These are phyloP conservation scores for Neuroscelio doddi DNA, from an alignment of 2,888 invertebrate genomes.

Conservation along the genomic window DNA sequence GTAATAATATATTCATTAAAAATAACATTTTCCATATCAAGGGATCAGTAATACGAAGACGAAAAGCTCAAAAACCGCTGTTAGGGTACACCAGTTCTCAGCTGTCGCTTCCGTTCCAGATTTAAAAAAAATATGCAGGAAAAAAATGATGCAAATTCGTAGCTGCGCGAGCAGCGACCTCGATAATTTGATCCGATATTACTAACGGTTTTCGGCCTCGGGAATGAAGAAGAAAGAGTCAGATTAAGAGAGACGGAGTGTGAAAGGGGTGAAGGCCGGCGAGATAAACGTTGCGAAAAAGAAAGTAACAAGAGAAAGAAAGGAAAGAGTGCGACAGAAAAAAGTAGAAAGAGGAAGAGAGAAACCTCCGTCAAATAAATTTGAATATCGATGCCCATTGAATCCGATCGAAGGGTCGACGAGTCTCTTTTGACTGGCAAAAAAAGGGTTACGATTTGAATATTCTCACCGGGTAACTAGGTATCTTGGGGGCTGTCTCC, in stretches of 20 bases:
- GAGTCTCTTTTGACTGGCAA: constrained; percentile 57
- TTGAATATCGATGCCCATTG: constrained; percentile 73
- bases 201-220: constrained; percentile 57
- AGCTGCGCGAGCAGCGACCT: constrained; percentile 48
- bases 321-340: constrained; percentile 17
- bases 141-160: constrained; percentile 63
- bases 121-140: constrained; percentile 50
- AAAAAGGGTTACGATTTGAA: constrained; percentile 71
- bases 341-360: constrained; percentile 38
- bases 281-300: constrained; percentile 42
- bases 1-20: too few species aligned
- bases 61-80: constrained; percentile 40
- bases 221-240: constrained; percentile 35
- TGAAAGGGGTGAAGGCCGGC: constrained; percentile 33
- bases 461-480: constrained; percentile 70
- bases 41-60: constrained; percentile 25
- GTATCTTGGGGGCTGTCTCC: constrained; percentile 62
- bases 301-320: constrained; percentile 39
- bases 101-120: constrained; percentile 63
- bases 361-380: constrained; percentile 70
- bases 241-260: constrained; percentile 14
- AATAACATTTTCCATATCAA: constrained; percentile 10
- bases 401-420: constrained; percentile 71
- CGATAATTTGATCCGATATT: constrained; percentile 54
- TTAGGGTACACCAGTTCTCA: constrained; percentile 42